Evolutionary conservation across 23 tunicate species (phyloP).

Genomic region (Styela clava): DNA sequence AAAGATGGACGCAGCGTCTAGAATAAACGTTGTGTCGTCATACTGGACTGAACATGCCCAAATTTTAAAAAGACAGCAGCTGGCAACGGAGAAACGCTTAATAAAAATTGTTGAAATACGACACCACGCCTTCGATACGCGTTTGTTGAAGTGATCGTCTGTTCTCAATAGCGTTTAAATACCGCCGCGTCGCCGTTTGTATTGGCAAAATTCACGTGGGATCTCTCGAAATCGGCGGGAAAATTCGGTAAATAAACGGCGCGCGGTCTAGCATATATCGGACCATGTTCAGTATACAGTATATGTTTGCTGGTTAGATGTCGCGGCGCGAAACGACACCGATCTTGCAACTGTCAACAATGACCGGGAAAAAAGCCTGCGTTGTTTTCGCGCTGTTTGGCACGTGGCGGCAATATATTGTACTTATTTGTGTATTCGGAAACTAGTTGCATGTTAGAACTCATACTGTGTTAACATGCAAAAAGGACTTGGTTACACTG

Average conservation of each 20-base stretch:
- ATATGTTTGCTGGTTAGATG: too few species aligned
- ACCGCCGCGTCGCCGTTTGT: slow-evolving; percentile 1
- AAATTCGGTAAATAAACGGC: slow-evolving; percentile 20
- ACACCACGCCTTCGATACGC: not conserved
- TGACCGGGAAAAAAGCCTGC: not conserved
- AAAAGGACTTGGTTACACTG: too few species aligned
- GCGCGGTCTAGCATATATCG: not conserved
- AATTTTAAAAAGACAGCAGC: too few species aligned
- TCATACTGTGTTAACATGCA: too few species aligned
- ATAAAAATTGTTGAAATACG: not conserved
- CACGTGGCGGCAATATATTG: not conserved
- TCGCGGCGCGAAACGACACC: not conserved
- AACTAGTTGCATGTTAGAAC: too few species aligned
- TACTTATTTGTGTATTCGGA: not conserved
- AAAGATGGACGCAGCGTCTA: too few species aligned
- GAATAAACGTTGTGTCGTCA: too few species aligned
- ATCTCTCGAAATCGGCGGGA: slow-evolving; percentile 15
- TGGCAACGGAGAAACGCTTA: not conserved
- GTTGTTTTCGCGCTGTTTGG: not conserved
- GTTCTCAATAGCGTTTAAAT: not conserved
- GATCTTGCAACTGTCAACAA: not conserved
- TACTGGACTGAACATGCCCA: too few species aligned
- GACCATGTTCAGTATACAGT: too few species aligned
- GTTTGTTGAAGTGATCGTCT: not conserved
- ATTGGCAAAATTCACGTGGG: not conserved